Base-by-base conservation (phyloP, 2,797 vertebrate species). In the Okamejei kenojei region DNA sequence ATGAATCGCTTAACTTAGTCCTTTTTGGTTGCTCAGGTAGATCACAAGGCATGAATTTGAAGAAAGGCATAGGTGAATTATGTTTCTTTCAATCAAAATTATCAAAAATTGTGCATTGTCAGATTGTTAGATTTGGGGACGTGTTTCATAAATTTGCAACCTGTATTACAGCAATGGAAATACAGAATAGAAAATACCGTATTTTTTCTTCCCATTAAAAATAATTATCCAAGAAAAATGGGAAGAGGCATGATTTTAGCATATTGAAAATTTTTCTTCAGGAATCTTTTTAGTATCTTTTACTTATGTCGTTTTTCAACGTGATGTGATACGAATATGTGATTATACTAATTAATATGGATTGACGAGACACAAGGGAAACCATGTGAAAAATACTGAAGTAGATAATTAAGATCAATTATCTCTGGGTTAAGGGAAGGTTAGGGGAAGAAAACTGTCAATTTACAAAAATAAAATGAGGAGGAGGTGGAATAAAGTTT, bases 321-420 rank as follows among this genome's bases (percentile, higher is more conserved):
- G 32, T 17, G n/a, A 78, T 32, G n/a, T 32, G 29, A 17, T 45
- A 68, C 1, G 61, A 88, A 88, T 21, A 65, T 21, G n/a, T 88
- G 63, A 88, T 88, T 88, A 65, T 32, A 88, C 84, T 9, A 88
- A 63, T 88, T 63, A 88, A 65, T 63, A 88, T 65, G n/a, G 84
- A 88, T 68, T 88, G 61, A 65, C 26, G 26, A 58, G 58, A 26
- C 82, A 86, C 82, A 86, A 86, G 82, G 84, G 84, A n/a, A 88
- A 88, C 84, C n/a, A 68, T 88, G 84, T 88, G n/a, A 68, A 88
- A 88, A 68, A 88, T 65, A 35, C 15, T 32, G 61, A 65, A 68
- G n/a, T 17, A 88, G 61, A 88, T 88, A n/a, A 88, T 88, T 68
- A 32, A n/a, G 61, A 68, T 88, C 61, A 88, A 88, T 88, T 88